Percentiles rank a stretch among this genome's conserved stretches.
phyloP scores from a whole-genome alignment of 1,140 invertebrate species.

The Drosophila sp. region DNA sequence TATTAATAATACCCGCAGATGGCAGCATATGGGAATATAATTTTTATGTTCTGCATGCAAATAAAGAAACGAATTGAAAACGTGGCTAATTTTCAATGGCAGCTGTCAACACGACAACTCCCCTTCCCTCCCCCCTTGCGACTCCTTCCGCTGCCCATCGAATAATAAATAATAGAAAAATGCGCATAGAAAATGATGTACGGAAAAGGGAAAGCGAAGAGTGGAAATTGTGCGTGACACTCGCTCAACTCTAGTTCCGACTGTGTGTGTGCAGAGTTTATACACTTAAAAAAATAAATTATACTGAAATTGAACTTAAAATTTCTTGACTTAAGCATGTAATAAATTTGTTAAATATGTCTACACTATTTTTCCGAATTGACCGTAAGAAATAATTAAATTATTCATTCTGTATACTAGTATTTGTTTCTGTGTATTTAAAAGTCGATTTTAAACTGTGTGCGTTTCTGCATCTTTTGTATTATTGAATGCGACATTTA shows the following conservation, averaged over 20 bases:
- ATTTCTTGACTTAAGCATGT: no score
- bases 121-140: background rate
- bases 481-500: conserved; percentile 76
- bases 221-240: conserved; percentile 69
- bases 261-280: conserved; percentile 11
- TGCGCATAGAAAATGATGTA: conserved; percentile 68
- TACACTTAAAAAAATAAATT: no score
- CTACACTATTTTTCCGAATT: no score
- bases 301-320: no score
- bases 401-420: no score
- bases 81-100: conserved; percentile 77
- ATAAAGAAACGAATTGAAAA: conserved; percentile 55
- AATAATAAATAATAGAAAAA: conserved; percentile 82
- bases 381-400: no score
- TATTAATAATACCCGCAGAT: conserved; percentile 32
- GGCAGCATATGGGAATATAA: conserved; percentile 50
- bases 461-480: conserved; percentile 42
- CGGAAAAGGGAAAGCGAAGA: conserved; percentile 1
- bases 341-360: no score
- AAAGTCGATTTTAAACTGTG: conserved; percentile 66
- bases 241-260: conserved; percentile 49
- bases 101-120: conserved; percentile 59
- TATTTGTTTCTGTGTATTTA: conserved; percentile 11
- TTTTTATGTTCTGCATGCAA: conserved; percentile 68
- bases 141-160: conserved; percentile 37